These are phyloP conservation scores for Gyrodactylus salaris DNA, from an alignment of 1,140 invertebrate genomes.

Conservation along the genomic window DNA sequence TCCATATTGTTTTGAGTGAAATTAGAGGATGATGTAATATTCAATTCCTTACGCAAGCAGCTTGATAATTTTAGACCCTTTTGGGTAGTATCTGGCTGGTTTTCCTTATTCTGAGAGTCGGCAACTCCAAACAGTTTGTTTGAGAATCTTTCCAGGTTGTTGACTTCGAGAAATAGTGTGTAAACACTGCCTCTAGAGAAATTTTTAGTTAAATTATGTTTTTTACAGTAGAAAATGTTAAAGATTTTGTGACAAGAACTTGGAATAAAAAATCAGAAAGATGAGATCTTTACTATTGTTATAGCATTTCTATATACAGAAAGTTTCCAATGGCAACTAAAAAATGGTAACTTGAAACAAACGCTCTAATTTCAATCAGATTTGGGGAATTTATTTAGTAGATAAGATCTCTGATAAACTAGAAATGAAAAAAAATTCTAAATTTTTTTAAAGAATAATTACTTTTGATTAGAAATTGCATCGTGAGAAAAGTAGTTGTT, in stretches of 20 bases:
- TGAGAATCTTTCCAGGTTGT: constrained; percentile 37
- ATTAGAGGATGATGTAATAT: constrained; percentile 31
- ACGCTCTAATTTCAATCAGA: too few relatives aligned
- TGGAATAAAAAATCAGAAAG: neutral
- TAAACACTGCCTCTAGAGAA: constrained; percentile 9
- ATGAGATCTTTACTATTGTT: neutral
- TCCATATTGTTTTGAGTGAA: constrained; percentile 28
- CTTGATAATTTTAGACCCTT: constrained; percentile 19
- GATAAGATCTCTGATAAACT: too few relatives aligned
- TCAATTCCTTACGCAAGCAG: constrained; percentile 24
- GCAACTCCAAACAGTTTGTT: constrained; percentile 19
- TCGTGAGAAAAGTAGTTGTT: neutral
- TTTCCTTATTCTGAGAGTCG: neutral
- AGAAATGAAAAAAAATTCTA: too few relatives aligned
- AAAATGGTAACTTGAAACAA: too few relatives aligned
- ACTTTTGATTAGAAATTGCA: constrained; percentile 7
- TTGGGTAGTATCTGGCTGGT: neutral
- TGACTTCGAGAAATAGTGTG: constrained; percentile 32
- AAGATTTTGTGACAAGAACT: too few relatives aligned
- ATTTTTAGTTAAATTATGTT: too few relatives aligned
- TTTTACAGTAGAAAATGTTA: too few relatives aligned
- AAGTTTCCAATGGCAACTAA: too few relatives aligned
- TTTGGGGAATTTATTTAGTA: too few relatives aligned
- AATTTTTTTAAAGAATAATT: too few relatives aligned
- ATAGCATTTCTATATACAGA: too few relatives aligned